Base-by-base conservation (phyloP, 2,797 vertebrate genomes). In the Pantherophis vulpinus region DNA sequence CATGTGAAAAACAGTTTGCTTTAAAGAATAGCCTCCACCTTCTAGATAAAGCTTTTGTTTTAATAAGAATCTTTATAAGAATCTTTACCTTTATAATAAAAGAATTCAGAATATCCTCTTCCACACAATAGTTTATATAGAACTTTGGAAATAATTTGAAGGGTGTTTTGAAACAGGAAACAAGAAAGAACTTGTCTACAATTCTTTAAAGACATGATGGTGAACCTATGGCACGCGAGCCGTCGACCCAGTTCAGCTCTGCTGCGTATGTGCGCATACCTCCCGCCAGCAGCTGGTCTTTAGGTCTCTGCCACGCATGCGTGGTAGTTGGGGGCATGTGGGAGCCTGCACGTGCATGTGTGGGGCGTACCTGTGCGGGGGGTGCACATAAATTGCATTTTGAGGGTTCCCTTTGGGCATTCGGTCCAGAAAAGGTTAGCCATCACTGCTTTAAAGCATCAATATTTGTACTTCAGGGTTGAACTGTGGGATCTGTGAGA, bases 1-100 rank as follows among this genome's bases (percentile, higher is more conserved):
- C 23, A 47, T 0, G 87, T 18, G 27, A 88, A 93, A 94, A 95
- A 16, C 8, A 83, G 16, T 56, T 90, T 94, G 29, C 23, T 51
- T 25, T 4, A 37, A 59, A n/a, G 88, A 12, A 2, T 56, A 55
- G 23, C n/a, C 70, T 2, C 13, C 51, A 54, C 12, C 47, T 87
- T 23, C 11, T 74, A 63, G 61, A 63, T 63, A 0, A 63, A 56
- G 13, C 13, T 56, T 56, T 56, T 56, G 16, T 87, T 90, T 83
- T 61, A 91, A 54, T 23, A 79, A 47, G 5, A 27, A 54, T 51
- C 20, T 61, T 54, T 61, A 1, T 23, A 79, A 47, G 5, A 27
- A 54, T 51, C 20, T 61, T 54, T 61, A 1, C 9, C 47, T 93
- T 13, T 42, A 63, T 37, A 7, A 86, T 86, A 86, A 51, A 0